Evolutionary conservation across 2,888 invertebrate species (phyloP), one percentile per base, ranked within the genome.

Genomic region (Latrodectus hesperus): DNA sequence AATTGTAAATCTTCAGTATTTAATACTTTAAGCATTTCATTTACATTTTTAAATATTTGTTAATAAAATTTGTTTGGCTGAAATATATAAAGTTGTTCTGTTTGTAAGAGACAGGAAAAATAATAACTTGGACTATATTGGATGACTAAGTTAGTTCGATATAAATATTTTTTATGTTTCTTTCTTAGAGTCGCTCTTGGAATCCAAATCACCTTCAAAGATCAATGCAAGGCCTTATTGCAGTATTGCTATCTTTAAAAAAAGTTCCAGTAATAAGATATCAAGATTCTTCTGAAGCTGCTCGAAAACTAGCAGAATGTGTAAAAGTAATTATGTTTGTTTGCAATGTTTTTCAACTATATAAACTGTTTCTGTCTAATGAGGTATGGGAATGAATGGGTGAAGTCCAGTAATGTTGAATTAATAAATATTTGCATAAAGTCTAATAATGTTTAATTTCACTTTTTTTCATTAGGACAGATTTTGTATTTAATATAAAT

Each of bases 231-330:
- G 98, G 98, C 0, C 93, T 99, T 72, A 94, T 96, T 12, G 95
- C 97, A 0, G 94, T 99, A 3, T 93, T 99, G 53, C 93, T 99
- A 53, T 96, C 99, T 0, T 93, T 99, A n/a, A 97, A 96, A 92
- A 95, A 97, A 90, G 96, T 96, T 91, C 98, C 98, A 0, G 94
- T 95, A 75, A 96, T 99, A 90, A 94, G 99, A 38, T 98, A 96
- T 92, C 96, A 98, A 92, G 95, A 95, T 14, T 96, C 96, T 67
- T 98, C 98, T 6, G 95, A 95, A 90, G 94, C 96, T 91, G 96
- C 97, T 89, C 95, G 96, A 90, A 94, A 96, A 89, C 93, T 99
- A 64, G 98, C 97, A 0, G 97, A 97, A 92, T 95, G 95, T 91
- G 94, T 98, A 38, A 94, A 96, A 83, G 93, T 93, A 91, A 17